phyloP scores from a whole-genome alignment of 1,140 invertebrate genomes.

The Riptortus pedestris region DNA sequence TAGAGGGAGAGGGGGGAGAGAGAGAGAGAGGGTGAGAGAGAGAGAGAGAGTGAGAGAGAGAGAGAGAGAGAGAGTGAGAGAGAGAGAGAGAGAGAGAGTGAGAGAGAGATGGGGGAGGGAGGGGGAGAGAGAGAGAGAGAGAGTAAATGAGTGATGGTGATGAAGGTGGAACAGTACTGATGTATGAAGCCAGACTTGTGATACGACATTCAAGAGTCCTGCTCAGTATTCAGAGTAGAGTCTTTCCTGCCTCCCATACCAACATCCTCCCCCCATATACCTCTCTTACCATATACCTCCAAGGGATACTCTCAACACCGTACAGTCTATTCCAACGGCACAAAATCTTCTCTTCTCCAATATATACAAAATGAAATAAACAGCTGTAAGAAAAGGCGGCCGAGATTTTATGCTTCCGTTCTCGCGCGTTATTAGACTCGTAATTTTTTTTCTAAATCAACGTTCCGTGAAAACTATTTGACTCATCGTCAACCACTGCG shows the following conservation, averaged over 20 bases:
- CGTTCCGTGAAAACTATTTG: too few species aligned
- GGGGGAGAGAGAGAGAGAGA: background rate
- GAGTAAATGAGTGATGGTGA: slow-evolving; percentile 25
- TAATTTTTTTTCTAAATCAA: too few species aligned
- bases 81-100: background rate
- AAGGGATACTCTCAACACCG: too few species aligned
- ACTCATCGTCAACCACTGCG: too few species aligned
- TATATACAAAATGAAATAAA: too few species aligned
- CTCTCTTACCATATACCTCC: slow-evolving; percentile 7
- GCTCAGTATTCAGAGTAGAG: background rate
- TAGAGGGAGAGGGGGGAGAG: background rate
- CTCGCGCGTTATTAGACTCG: too few species aligned
- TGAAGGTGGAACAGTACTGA: slow-evolving; percentile 30
- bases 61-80: background rate
- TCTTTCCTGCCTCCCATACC: slow-evolving; percentile 7
- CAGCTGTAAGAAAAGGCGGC: too few species aligned
- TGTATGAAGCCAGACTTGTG: background rate
- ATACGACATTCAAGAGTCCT: slow-evolving; percentile 7
- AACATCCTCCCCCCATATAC: slow-evolving; percentile 1
- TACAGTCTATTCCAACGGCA: too few species aligned
- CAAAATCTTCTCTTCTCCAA: too few species aligned
- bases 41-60: background rate
- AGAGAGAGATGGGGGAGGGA: too few species aligned
- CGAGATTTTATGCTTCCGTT: too few species aligned
- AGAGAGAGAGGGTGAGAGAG: too few species aligned